A percentile compares a stretch with the other conserved stretches of the same genome.
phyloP scores from a whole-genome alignment of 2,797 vertebrate species.

The Danio jaintianensis region DNA sequence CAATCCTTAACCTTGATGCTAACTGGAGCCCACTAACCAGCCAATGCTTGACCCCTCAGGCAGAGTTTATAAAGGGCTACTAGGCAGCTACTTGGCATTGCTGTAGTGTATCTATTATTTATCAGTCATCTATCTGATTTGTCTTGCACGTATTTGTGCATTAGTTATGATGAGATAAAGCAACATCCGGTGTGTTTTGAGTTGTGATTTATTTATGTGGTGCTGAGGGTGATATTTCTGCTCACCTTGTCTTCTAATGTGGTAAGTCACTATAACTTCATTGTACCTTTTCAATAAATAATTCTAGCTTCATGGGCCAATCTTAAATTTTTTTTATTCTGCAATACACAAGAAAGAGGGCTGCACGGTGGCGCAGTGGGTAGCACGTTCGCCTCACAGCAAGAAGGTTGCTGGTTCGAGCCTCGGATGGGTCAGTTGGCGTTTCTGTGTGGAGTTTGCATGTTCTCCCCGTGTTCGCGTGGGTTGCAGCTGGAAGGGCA shows the following conservation, averaged over 20 bases:
- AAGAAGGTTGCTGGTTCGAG: too few species aligned
- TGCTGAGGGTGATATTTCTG: background rate
- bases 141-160: background rate
- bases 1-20: background rate
- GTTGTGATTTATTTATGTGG: constrained; percentile 1
- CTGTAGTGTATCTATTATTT: background rate
- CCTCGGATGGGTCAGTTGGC: too few species aligned
- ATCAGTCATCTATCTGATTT: background rate
- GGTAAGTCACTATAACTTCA: background rate
- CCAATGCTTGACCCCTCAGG: background rate
- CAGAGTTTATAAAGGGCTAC: background rate
- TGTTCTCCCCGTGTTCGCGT: too few species aligned
- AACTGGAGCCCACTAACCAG: background rate
- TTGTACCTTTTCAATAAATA: background rate
- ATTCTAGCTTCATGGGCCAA: background rate
- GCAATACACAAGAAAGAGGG: too few species aligned
- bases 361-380: too few species aligned
- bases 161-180: background rate
- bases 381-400: too few species aligned
- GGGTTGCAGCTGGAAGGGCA: too few species aligned
- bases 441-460: too few species aligned
- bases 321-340: background rate
- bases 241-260: background rate
- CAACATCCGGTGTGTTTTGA: background rate
- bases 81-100: background rate